Conservation (phyloP, 2,113 vertebrate genomes). For the Psammodynastes pulverulentus region DNA sequence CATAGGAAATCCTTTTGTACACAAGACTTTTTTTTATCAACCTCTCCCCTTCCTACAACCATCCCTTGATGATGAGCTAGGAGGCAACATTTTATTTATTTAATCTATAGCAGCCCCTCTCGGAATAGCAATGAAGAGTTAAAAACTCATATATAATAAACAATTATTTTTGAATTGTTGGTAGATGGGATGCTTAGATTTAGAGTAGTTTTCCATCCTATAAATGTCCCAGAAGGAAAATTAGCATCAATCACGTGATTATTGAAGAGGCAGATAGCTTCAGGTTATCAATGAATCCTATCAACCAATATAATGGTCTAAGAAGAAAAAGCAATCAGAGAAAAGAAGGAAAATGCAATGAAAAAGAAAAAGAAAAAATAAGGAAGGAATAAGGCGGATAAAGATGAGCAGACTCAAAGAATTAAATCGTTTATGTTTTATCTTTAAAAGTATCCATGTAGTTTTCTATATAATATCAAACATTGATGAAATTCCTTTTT, state of each 20-base stretch:
- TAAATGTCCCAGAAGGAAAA: conserved; percentile 74
- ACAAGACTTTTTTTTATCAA: conserved; percentile 56
- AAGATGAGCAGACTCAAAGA: conserved; percentile 58
- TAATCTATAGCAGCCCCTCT: background rate
- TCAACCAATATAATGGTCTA: conserved; percentile 73
- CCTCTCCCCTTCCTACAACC: conserved; percentile 9
- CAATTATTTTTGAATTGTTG: conserved; percentile 53
- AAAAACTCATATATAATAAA: background rate
- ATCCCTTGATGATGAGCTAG: conserved; percentile 63
- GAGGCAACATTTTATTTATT: conserved; percentile 52
- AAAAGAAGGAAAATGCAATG: conserved; percentile 68
- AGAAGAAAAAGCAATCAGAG: conserved; percentile 77
- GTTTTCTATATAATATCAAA: conserved; percentile 45
- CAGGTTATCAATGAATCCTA: conserved; percentile 76
- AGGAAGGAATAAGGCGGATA: conserved; percentile 63
- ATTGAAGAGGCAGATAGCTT: conserved; percentile 74
- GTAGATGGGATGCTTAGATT: conserved; percentile 73
- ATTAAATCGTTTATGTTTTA: conserved; percentile 57
- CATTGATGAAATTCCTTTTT: conserved; percentile 42
- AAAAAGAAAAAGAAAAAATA: conserved; percentile 39
- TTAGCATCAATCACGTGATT: conserved; percentile 81
- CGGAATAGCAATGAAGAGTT: background rate
- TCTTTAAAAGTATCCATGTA: conserved; percentile 56
- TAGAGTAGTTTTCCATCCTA: conserved; percentile 70
- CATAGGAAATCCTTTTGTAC: conserved; percentile 44